Evolutionary conservation across 2,113 vertebrate genomes (phyloP).

Genomic region (Nanorana parkeri): DNA sequence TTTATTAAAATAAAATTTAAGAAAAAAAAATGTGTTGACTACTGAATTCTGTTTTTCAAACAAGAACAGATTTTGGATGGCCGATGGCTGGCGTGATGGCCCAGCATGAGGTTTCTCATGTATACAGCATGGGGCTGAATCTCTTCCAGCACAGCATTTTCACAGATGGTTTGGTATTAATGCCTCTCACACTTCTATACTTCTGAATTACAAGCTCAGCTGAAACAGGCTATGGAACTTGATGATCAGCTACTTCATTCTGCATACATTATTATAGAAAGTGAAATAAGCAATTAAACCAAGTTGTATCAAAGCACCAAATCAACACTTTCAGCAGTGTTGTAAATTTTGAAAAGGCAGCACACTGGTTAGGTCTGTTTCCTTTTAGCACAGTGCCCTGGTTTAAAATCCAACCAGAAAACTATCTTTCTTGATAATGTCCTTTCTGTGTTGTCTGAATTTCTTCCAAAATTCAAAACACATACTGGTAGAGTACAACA

Average conservation of each 20-base stretch:
- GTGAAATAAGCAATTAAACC: no score
- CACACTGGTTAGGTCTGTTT: not conserved
- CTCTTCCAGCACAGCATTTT: constrained; percentile 56
- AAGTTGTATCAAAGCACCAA: no score
- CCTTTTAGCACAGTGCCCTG: no score
- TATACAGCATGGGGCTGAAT: constrained; percentile 48
- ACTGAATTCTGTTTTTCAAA: constrained; percentile 51
- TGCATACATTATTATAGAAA: constrained; percentile 24
- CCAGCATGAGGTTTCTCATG: constrained; percentile 51
- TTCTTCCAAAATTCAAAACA: no score
- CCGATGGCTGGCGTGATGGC: constrained; percentile 52
- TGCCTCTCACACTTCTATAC: constrained; percentile 32
- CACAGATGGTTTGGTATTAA: constrained; percentile 51
- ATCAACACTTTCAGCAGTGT: no score
- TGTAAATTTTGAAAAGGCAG: not conserved
- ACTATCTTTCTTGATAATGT: no score
- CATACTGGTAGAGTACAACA: no score
- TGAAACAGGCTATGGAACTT: constrained; percentile 56
- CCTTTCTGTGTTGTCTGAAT: no score
- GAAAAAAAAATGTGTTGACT: constrained; percentile 31
- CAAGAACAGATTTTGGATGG: constrained; percentile 54
- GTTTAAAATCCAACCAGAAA: no score
- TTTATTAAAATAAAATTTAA: no score
- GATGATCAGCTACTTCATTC: constrained; percentile 43
- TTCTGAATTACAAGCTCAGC: constrained; percentile 56